Conservation (phyloP, 1,140 invertebrate genomes). For the Drosophila repletoides region DNA sequence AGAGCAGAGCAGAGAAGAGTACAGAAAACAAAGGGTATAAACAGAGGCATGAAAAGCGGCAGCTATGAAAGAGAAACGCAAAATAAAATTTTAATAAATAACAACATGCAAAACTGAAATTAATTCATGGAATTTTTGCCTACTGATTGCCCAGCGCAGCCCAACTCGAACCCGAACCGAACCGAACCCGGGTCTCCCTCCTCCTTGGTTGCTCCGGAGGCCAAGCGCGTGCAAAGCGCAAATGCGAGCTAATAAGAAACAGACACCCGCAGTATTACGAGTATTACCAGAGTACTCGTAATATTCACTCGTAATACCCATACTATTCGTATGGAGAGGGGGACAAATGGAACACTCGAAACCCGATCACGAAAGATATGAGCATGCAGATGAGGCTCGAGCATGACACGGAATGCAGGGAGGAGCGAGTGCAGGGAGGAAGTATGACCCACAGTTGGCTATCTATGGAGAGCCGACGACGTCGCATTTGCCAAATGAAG, state of each 20-base stretch:
- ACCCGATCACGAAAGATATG: constrained; percentile 66
- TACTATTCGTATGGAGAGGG: too few species aligned
- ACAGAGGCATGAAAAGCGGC: constrained; percentile 45
- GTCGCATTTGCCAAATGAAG: constrained; percentile 55
- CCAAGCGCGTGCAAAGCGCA: constrained; percentile 45
- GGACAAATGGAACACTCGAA: constrained; percentile 55
- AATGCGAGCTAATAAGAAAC: constrained; percentile 71
- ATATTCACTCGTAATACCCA: too few species aligned
- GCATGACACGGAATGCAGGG: constrained; percentile 48
- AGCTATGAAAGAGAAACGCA: constrained; percentile 63
- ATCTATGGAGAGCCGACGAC: constrained; percentile 68
- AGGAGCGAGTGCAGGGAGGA: background rate
- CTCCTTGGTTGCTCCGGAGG: background rate
- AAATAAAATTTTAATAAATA: constrained; percentile 79
- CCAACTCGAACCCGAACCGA: background rate
- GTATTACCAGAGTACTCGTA: too few species aligned
- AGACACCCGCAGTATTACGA: constrained; percentile 72
- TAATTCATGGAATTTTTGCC: constrained; percentile 77
- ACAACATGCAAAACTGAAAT: constrained; percentile 82
- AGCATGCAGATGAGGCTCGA: constrained; percentile 68
- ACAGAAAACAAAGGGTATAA: background rate
- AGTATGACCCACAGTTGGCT: constrained; percentile 44
- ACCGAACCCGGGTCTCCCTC: background rate
- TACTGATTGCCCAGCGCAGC: constrained; percentile 43
- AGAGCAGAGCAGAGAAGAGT: too few species aligned